Base-by-base conservation (phyloP, 2,113 vertebrate species). In the Zosterops hypoxanthus region DNA sequence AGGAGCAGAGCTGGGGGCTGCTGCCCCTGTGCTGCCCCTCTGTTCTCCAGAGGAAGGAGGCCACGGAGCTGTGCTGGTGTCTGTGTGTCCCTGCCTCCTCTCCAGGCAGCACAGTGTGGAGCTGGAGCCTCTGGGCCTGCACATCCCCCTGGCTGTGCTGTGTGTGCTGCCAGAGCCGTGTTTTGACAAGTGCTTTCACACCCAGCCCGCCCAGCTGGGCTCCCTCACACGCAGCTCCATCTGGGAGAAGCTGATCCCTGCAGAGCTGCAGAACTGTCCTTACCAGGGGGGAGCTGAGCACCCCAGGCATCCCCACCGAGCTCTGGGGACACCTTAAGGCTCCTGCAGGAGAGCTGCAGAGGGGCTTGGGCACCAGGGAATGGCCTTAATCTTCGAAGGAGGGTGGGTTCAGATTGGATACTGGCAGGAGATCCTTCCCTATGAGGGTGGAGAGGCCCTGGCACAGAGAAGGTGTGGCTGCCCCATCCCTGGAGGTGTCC, bases 381-480 rank as follows among this genome's bases (percentile, higher is more conserved):
- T 9, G 42, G 22, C 64, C 12, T 36, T 20, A 6, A 56, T 6
- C 31, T 77, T 39, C 39, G 49, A 14, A 70, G 41, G 49, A 69
- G 22, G 5, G 6, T 41, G 49, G 55, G 71, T 33, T 76, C 34
- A 13, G 42, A 5, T 28, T 8, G 19, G 31, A 5, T 56, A 6
- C 24, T 5, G 9, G 34, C 25, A 52, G 34, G 79, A 49, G 63
- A 83, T 56, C 31, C 41, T 39, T 63, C 41, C 21, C 55, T 56
- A 41, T 0, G 9, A 49, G 34, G 3, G 14, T 55, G 55, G n/a
- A 0, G 1, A 69, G 47, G 41, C 9, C 20, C 70, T 77, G 79
- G 41, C 34, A 69, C 87, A 63, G 47, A 13, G 70, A 0, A 69
- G 49, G 34, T 69, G 55, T 31, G 55, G 41, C 41, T 82, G 63